These are phyloP conservation scores for Odocoileus virginianus DNA, from an alignment of 2,113 vertebrate species.

Conservation along the genomic window DNA sequence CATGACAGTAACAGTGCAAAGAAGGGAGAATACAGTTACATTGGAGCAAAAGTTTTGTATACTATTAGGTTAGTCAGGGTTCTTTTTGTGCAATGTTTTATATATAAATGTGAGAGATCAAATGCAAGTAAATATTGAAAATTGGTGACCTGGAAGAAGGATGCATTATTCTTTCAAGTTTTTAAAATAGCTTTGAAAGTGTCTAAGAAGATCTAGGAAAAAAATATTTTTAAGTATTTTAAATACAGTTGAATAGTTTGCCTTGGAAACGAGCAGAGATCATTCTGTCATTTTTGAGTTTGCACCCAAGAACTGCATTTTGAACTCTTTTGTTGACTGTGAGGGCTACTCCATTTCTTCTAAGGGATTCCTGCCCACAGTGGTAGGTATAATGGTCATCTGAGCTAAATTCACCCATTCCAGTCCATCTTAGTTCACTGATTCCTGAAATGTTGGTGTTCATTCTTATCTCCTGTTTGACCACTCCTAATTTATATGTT, in stretches of 20 bases:
- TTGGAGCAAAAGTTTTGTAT: not conserved
- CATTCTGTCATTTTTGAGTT: not conserved
- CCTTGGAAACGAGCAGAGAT: not conserved
- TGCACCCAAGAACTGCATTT: not conserved
- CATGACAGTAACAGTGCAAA: not conserved
- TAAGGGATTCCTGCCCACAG: not conserved
- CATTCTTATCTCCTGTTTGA: not conserved
- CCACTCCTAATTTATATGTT: not conserved
- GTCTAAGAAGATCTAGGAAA: not conserved
- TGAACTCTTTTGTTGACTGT: not conserved
- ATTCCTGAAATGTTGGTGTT: not conserved
- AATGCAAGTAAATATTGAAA: not conserved
- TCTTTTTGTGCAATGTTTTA: not conserved
- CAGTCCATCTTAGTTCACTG: not conserved
- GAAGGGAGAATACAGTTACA: not conserved
- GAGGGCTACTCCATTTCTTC: not conserved
- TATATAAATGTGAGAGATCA: not conserved
- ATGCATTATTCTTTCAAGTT: not conserved
- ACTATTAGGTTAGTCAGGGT: not conserved
- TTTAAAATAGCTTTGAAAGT: not conserved
- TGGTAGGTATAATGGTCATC: not conserved
- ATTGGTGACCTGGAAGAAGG: not conserved
- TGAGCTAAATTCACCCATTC: not conserved
- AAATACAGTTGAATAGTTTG: not conserved
- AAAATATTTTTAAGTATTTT: not conserved